Percentiles rank a stretch among this genome's conserved stretches.
phyloP scores from a whole-genome alignment of 2,888 invertebrate species.

The Meiosimyza platycephala region DNA sequence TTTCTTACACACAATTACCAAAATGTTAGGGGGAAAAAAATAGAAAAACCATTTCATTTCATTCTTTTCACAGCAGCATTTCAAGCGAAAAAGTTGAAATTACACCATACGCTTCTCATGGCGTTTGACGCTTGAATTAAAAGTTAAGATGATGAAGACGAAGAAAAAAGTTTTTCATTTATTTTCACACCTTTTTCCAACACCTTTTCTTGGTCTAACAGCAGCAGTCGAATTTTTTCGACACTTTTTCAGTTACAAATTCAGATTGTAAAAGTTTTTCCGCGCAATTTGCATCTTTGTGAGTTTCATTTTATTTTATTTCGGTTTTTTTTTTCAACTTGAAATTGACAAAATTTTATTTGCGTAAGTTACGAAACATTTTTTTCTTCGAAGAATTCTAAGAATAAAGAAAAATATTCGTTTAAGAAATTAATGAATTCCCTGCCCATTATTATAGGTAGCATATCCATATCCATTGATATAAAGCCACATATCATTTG shows the following conservation, averaged over 20 bases:
- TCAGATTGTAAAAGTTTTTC: conserved; percentile 29
- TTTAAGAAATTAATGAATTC: not conserved
- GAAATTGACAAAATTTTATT: conserved; percentile 20
- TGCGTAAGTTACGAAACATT: not conserved
- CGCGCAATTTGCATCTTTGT: conserved; percentile 29
- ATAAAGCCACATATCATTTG: too few relatives aligned
- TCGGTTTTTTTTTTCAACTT: conserved; percentile 16
- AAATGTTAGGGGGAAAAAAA: not conserved
- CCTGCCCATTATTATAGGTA: not conserved
- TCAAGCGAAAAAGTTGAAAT: conserved; percentile 35
- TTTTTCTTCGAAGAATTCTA: not conserved
- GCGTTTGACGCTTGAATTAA: conserved; percentile 29
- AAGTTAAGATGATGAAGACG: conserved; percentile 5
- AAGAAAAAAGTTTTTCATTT: conserved; percentile 40
- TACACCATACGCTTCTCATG: conserved; percentile 25
- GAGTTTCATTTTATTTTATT: conserved; percentile 45
- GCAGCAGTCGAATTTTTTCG: conserved; percentile 36
- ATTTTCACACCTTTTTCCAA: conserved; percentile 31
- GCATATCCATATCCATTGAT: too few relatives aligned
- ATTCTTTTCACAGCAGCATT: not conserved
- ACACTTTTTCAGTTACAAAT: conserved; percentile 26
- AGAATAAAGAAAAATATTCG: too few relatives aligned
- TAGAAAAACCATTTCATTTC: not conserved
- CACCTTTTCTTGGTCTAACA: conserved; percentile 42
- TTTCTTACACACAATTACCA: conserved; percentile 15